Evolutionary conservation across 1,140 invertebrate genomes (phyloP), one percentile per base, ranked within the genome.

Genomic region (Andricus grossulariae): DNA sequence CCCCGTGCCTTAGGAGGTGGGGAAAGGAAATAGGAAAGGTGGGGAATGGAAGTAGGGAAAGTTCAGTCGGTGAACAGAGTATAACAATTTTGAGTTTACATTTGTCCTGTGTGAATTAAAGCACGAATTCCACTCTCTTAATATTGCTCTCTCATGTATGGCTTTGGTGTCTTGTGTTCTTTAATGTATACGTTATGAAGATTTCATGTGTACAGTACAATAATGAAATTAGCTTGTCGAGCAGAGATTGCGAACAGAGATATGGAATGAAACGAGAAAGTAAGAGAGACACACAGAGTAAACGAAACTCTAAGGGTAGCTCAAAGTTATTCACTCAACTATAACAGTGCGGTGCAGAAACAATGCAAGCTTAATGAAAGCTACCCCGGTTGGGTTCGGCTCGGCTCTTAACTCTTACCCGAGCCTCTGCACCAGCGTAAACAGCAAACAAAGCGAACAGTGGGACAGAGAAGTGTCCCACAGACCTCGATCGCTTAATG

Each of bases 311-410:
- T 80, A 77, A 72, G 80, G 80, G 75, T 80, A 77, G 77, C 80
- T 85, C 85, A 72, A 78, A 87, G 87, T 87, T 90, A 90, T 88
- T 89, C 85, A 81, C 71, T 83, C 82, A 82, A 80, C 79, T 80
- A 85, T 87, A 88, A 88, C 85, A 84, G 86, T 80, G 83, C 80
- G 85, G 73, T 76, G 82, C 73, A 79, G 80, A 87, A 83, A 91
- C 89, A 90, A 89, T 91, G 87, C 88, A 75, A 83, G 85, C 86
- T 88, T 90, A 90, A 89, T 90, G 86, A 90, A 89, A 91, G 87
- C 88, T 81, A 81, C 80, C 76, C 70, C 57, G 71, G 73, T 75
- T 52, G 54, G 72, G 60, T 78, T 78, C 70, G 71, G 74, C 76
- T 73, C 70, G 72, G 54, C 79, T 78, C 72, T 70, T 80, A 75